Evolutionary conservation across 2,113 vertebrate genomes (phyloP).

Genomic region (Platichthys stellatus): DNA sequence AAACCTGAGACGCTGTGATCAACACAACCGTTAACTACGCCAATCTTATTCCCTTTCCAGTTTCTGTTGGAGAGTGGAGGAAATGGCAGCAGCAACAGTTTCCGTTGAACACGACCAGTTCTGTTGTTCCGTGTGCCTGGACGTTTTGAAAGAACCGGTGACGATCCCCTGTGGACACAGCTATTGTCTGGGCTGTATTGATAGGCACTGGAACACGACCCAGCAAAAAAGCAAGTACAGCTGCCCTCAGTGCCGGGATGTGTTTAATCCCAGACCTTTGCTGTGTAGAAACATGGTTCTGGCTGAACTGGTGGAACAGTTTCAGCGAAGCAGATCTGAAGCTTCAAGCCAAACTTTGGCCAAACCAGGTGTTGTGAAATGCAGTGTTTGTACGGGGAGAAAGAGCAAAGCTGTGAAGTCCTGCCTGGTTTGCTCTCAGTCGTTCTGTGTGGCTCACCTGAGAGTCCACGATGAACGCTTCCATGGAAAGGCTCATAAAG

Average conservation of each 20-base stretch:
- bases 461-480: slow-evolving; percentile 89
- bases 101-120: slow-evolving; percentile 85
- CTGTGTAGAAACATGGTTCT: slow-evolving; percentile 80
- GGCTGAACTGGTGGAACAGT: slow-evolving; percentile 75
- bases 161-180: slow-evolving; percentile 88
- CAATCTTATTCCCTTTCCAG: not conserved
- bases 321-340: slow-evolving; percentile 43
- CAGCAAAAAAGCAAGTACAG: slow-evolving; percentile 70
- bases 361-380: slow-evolving; percentile 73
- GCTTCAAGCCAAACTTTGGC: not conserved
- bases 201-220: slow-evolving; percentile 82
- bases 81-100: slow-evolving; percentile 79
- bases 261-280: slow-evolving; percentile 75
- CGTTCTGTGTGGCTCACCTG: slow-evolving; percentile 90
- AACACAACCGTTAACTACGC: slow-evolving; percentile 1
- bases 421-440: slow-evolving; percentile 90
- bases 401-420: slow-evolving; percentile 89
- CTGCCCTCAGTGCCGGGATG: slow-evolving; percentile 82
- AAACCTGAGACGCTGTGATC: slow-evolving; percentile 47
- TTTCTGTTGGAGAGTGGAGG: not conserved
- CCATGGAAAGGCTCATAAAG: slow-evolving; percentile 83
- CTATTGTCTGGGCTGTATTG: slow-evolving; percentile 86
- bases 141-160: slow-evolving; percentile 77
- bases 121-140: slow-evolving; percentile 82
- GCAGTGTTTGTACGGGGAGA: slow-evolving; percentile 88